A percentile compares a stretch with the other conserved stretches of the same genome.
Conservation (phyloP, 2,113 vertebrate genomes). For the Uria aalge region DNA sequence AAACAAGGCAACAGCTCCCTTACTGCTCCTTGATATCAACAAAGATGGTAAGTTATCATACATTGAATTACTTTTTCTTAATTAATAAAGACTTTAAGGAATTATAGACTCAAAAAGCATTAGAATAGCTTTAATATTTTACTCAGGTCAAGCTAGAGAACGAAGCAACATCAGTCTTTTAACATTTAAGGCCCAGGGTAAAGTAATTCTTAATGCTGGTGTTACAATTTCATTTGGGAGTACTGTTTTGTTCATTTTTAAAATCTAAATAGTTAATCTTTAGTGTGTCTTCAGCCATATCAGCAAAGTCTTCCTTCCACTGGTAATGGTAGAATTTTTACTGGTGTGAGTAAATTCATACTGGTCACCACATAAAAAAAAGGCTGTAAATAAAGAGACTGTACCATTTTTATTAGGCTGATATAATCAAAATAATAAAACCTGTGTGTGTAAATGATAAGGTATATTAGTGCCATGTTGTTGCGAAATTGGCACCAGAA, state of each 20-base stretch:
- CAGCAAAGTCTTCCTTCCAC: neutral
- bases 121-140: neutral
- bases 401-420: neutral
- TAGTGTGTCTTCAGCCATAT: neutral
- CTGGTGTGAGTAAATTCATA: neutral
- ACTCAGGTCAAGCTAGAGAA: neutral
- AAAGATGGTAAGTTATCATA: neutral
- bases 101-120: neutral
- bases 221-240: neutral
- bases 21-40: neutral
- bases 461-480: neutral
- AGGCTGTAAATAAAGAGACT: neutral
- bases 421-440: conserved; percentile 22
- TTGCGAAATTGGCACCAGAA: conserved; percentile 24
- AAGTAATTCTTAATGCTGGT: neutral
- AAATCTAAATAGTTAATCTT: neutral
- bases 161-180: neutral
- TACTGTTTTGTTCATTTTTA: neutral
- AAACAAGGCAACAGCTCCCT: neutral
- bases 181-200: neutral
- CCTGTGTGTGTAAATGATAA: conserved; percentile 8
- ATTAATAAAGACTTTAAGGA: neutral
- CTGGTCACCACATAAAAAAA: neutral
- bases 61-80: neutral
- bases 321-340: neutral